phyloP scores from a whole-genome alignment of 1,140 invertebrate genomes.

The Babylonia areolata region DNA sequence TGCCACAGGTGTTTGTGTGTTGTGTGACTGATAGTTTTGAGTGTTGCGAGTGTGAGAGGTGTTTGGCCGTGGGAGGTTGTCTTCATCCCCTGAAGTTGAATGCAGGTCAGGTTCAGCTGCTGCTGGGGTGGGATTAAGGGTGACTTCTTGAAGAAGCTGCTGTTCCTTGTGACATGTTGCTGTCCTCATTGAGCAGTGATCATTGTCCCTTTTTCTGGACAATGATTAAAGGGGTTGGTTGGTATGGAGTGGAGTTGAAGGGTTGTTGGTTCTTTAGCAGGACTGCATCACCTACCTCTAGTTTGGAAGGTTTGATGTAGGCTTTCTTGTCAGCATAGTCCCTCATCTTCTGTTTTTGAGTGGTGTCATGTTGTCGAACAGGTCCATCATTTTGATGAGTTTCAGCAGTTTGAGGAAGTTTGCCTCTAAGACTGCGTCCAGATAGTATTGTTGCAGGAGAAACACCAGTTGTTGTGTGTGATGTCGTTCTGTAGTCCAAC shows the following conservation, averaged over 20 bases:
- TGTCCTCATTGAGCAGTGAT: conserved; percentile 14
- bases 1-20: no score
- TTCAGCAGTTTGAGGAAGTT: not conserved
- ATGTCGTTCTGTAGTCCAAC: conserved; percentile 49
- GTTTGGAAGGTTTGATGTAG: no score
- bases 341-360: conserved; percentile 15
- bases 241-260: not conserved
- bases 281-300: no score
- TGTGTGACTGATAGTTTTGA: no score
- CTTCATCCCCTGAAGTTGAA: no score
- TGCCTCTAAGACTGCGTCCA: conserved; percentile 33
- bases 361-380: not conserved
- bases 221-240: not conserved
- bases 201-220: conserved; percentile 33
- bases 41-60: no score
- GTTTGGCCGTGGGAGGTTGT: no score
- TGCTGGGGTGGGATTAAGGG: no score
- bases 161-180: conserved; percentile 29
- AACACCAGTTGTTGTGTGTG: conserved; percentile 49
- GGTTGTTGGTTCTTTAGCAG: conserved; percentile 24
- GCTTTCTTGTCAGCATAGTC: no score
- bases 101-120: no score
- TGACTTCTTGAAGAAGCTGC: conserved; percentile 43
- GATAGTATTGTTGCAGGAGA: conserved; percentile 46
- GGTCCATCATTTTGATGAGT: not conserved